Percentiles rank a stretch among this genome's conserved stretches.
phyloP scores from a whole-genome alignment of 2,797 vertebrate species.

The Cossypha caffra region DNA sequence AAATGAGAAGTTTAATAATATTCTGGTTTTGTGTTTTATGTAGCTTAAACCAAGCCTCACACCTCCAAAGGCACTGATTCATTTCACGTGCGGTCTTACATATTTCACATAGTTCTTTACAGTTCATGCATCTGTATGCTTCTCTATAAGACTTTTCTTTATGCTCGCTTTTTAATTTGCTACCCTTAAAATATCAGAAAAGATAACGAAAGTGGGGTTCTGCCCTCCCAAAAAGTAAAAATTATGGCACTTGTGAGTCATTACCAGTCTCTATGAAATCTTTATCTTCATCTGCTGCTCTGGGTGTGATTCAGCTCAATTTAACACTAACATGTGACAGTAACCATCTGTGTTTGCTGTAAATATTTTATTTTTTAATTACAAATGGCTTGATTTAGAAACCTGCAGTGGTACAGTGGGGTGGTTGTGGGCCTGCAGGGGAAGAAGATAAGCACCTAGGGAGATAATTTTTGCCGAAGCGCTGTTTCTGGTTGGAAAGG shows the following conservation, averaged over 20 bases:
- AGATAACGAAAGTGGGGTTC: conserved; percentile 31
- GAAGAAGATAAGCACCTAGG: neutral
- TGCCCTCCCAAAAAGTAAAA: neutral
- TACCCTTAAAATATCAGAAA: conserved; percentile 42
- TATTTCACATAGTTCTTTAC: neutral
- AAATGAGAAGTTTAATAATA: conserved; percentile 53
- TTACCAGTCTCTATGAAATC: conserved; percentile 36
- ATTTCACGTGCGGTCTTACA: conserved; percentile 32
- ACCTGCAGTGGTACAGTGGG: neutral
- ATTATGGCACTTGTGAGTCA: conserved; percentile 49
- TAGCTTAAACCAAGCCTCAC: conserved; percentile 22
- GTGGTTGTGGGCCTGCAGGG: neutral
- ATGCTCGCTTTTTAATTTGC: neutral
- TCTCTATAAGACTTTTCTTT: neutral
- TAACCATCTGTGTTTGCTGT: conserved; percentile 69
- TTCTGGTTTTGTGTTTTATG: conserved; percentile 34
- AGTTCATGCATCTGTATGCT: conserved; percentile 6
- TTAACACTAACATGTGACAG: conserved; percentile 59
- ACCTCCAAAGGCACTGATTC: conserved; percentile 55
- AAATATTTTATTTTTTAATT: conserved; percentile 69
- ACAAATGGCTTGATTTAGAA: conserved; percentile 39
- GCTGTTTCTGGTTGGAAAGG: neutral
- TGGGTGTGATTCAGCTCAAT: conserved; percentile 58
- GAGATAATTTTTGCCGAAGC: neutral
- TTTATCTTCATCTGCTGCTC: conserved; percentile 57